Evolutionary conservation across 1,140 invertebrate genomes (phyloP).

Genomic region (Apis cerana): DNA sequence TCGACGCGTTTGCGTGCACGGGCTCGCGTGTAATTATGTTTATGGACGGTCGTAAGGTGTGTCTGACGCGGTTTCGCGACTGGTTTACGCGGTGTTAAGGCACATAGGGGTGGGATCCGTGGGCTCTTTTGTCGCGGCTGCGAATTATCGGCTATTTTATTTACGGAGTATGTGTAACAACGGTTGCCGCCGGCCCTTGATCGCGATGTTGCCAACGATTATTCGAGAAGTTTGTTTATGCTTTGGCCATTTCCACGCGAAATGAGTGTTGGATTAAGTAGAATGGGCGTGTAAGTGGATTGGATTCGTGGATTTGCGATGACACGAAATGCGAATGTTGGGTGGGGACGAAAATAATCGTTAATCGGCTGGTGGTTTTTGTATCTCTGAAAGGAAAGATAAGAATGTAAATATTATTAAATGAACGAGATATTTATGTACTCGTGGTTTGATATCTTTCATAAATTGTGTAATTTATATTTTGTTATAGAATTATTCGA

Average conservation of each 20-base stretch:
- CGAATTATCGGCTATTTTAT: neutral
- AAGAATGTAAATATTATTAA: no score
- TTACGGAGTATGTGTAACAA: neutral
- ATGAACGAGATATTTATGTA: no score
- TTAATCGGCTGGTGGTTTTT: no score
- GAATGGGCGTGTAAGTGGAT: neutral
- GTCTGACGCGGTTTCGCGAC: neutral
- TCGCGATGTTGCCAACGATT: neutral
- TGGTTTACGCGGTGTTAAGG: conserved; percentile 10
- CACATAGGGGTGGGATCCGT: neutral
- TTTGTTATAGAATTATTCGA: no score
- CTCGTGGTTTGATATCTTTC: no score
- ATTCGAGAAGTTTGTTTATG: neutral
- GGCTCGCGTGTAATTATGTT: conserved; percentile 18
- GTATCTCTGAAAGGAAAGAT: no score
- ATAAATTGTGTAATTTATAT: no score
- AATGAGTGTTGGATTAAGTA: neutral
- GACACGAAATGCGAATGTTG: no score
- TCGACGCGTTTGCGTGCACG: neutral
- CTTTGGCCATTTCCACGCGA: neutral
- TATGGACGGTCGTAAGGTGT: neutral
- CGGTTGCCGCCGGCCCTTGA: neutral
- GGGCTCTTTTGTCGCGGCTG: neutral
- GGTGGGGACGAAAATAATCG: no score
- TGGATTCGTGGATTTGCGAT: neutral